Percentiles rank a stretch among this genome's conserved stretches.
These are phyloP conservation scores for Helicoverpa assulta DNA, from an alignment of 2,888 invertebrate species.

Conservation along the genomic window DNA sequence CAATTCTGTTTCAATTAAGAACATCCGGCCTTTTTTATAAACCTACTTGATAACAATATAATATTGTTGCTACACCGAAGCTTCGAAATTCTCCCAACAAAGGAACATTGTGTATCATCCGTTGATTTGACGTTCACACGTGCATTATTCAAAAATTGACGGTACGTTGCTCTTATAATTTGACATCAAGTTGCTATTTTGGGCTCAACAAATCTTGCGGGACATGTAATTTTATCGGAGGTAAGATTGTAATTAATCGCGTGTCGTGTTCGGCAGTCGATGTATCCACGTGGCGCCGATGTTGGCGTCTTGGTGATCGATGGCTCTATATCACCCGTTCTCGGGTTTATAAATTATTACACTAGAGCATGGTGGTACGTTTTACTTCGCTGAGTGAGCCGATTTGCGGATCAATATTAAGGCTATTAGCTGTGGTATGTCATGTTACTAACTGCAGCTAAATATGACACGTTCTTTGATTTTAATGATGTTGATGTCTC, in stretches of 20 bases:
- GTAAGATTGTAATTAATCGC: slow-evolving; percentile 41
- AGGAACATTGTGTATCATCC: neutral
- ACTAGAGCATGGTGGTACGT: slow-evolving; percentile 2
- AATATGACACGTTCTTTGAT: too few species aligned
- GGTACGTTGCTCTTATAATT: slow-evolving; percentile 11
- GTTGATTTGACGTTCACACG: slow-evolving; percentile 5
- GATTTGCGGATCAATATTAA: neutral
- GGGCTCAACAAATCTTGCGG: slow-evolving; percentile 14
- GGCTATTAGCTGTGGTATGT: neutral
- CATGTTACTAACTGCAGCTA: neutral
- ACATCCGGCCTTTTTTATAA: too few species aligned
- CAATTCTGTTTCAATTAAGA: too few species aligned
- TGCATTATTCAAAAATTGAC: neutral
- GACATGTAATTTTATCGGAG: slow-evolving; percentile 15
- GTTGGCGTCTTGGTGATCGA: slow-evolving; percentile 36
- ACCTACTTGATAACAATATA: neutral
- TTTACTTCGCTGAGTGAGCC: neutral
- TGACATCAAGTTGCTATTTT: neutral
- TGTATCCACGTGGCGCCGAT: slow-evolving; percentile 22
- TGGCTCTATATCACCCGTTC: slow-evolving; percentile 18
- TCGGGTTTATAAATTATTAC: slow-evolving; percentile 27
- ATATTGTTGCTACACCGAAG: neutral
- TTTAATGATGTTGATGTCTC: neutral
- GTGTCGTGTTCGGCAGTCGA: slow-evolving; percentile 30
- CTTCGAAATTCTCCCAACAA: neutral